phyloP scores from a whole-genome alignment of 2,113 vertebrate genomes.

The Pseudopipra pipra region DNA sequence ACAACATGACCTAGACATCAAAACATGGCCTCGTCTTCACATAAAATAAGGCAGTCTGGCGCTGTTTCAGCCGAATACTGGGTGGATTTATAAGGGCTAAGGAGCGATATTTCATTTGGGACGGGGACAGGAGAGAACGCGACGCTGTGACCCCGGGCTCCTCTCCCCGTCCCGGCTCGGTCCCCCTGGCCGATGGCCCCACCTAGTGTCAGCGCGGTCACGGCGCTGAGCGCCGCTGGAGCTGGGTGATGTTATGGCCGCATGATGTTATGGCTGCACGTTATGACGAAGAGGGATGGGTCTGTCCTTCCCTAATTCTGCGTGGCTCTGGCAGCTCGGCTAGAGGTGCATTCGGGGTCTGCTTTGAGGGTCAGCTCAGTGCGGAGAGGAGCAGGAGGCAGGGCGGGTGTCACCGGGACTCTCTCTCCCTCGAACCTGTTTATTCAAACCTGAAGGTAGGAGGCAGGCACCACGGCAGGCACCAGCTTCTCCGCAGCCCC shows the following conservation, averaged over 20 bases:
- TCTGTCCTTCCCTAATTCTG: too few relatives aligned
- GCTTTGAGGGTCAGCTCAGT: neutral
- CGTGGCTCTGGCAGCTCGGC: accelerated
- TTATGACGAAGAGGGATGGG: accelerated
- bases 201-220: neutral
- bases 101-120: accelerated
- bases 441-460: neutral
- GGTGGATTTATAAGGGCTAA: neutral
- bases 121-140: accelerated
- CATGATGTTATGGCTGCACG: accelerated
- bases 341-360: accelerated
- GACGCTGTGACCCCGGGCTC: accelerated
- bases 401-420: accelerated
- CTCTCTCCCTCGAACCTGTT: accelerated
- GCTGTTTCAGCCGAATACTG: accelerated
- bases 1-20: neutral
- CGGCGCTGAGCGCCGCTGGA: neutral
- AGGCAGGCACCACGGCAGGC: accelerated
- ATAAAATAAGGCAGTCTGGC: neutral
- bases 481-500: accelerated
- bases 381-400: accelerated
- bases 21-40: neutral
- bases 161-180: neutral
- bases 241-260: too few relatives aligned
- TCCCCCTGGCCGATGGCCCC: neutral